These are phyloP conservation scores for Anthoscopus minutus DNA, from an alignment of 2,113 vertebrate genomes.

Conservation along the genomic window DNA sequence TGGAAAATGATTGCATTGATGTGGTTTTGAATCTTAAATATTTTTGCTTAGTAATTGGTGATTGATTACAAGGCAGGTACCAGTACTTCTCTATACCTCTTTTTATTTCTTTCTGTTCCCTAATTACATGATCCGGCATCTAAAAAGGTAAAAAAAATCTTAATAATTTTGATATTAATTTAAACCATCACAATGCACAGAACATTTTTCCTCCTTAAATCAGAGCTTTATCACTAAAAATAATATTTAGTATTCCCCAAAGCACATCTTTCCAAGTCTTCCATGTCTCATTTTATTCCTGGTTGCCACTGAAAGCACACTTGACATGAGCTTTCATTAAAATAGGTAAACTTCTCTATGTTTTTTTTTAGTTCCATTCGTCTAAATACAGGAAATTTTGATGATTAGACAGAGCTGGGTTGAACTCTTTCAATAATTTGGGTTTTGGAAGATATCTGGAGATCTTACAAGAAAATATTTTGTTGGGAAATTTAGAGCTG, in stretches of 20 bases:
- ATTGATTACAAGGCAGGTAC: not conserved
- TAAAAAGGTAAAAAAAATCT: not conserved
- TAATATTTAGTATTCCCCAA: not conserved
- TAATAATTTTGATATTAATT: not conserved
- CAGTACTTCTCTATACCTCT: not conserved
- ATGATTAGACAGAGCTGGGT: not conserved
- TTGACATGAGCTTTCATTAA: not conserved
- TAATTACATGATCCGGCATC: not conserved
- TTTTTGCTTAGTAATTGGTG: not conserved
- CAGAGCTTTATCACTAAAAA: not conserved
- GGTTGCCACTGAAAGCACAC: not conserved
- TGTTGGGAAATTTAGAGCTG: not conserved
- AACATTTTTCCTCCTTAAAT: not conserved
- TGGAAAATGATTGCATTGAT: not conserved
- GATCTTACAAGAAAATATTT: not conserved
- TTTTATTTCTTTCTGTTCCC: not conserved
- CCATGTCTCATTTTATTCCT: not conserved
- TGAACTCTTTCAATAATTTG: not conserved
- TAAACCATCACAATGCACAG: accelerated
- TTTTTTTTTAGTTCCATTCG: not conserved
- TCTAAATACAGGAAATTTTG: not conserved
- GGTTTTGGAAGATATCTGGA: not conserved
- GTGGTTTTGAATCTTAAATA: not conserved
- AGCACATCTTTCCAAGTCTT: not conserved
- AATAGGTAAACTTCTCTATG: not conserved